A percentile compares a stretch with the other conserved stretches of the same genome.
These are phyloP conservation scores for Trachelus iudaicus DNA, from an alignment of 2,888 invertebrate species.

Conservation along the genomic window DNA sequence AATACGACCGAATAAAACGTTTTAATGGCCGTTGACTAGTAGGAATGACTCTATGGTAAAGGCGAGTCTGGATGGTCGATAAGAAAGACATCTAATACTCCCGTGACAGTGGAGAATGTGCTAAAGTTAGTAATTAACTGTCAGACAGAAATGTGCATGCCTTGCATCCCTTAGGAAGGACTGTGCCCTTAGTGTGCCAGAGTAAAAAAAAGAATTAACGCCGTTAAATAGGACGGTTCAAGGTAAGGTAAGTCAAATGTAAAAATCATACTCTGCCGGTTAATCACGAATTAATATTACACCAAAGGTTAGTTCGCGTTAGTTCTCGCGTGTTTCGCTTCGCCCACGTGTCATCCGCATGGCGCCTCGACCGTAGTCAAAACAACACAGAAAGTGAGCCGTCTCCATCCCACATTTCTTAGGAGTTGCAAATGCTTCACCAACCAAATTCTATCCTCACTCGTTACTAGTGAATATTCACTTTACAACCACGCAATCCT, in stretches of 20 bases:
- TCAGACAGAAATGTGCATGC: background rate
- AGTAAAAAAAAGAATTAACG: background rate
- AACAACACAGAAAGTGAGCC: background rate
- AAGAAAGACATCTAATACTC: background rate
- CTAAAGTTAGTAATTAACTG: background rate
- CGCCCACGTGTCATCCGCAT: background rate
- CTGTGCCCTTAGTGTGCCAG: background rate
- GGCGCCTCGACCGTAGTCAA: background rate
- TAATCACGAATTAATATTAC: background rate
- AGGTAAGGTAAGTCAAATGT: background rate
- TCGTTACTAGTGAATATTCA: background rate
- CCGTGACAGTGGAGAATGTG: background rate
- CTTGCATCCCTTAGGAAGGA: background rate
- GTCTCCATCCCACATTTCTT: background rate
- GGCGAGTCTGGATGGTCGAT: background rate
- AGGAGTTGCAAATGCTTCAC: background rate
- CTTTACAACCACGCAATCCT: background rate
- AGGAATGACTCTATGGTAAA: background rate
- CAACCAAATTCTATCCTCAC: background rate
- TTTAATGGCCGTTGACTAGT: background rate
- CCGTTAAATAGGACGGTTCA: background rate
- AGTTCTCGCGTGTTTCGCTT: background rate
- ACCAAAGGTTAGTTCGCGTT: background rate
- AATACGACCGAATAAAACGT: constrained; percentile 10
- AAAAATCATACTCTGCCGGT: background rate